Percentiles rank a stretch among this genome's conserved stretches.
These are phyloP conservation scores for Hylaea fasciaria DNA, from an alignment of 2,888 invertebrate genomes.

Conservation along the genomic window DNA sequence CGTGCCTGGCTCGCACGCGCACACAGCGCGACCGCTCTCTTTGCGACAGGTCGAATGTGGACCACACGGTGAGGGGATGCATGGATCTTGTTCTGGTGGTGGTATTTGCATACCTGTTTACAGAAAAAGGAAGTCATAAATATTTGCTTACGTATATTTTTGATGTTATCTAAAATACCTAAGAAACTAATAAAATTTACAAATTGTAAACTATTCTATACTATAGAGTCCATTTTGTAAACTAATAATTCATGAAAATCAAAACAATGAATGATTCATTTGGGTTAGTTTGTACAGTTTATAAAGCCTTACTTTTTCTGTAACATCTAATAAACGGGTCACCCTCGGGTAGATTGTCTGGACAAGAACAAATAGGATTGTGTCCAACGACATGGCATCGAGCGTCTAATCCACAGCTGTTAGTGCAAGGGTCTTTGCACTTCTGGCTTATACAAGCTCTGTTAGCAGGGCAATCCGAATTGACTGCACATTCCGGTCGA, in stretches of 20 bases:
- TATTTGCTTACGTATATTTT: neutral
- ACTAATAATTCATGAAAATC: too few relatives aligned
- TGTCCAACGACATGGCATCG: slow-evolving; percentile 92
- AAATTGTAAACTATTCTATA: too few relatives aligned
- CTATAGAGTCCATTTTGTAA: too few relatives aligned
- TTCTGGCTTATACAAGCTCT: slow-evolving; percentile 90
- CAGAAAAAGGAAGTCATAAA: neutral
- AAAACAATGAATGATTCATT: neutral
- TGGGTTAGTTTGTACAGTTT: neutral
- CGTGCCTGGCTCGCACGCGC: slow-evolving; percentile 89
- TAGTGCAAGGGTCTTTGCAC: slow-evolving; percentile 90
- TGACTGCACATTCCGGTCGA: slow-evolving; percentile 90
- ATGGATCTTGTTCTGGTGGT: slow-evolving; percentile 82
- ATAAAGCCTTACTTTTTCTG: slow-evolving; percentile 68
- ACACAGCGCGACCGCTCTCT: slow-evolving; percentile 87
- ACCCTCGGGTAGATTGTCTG: slow-evolving; percentile 87
- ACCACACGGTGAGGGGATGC: slow-evolving; percentile 89
- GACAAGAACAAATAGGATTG: slow-evolving; percentile 91
- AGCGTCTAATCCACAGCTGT: slow-evolving; percentile 91
- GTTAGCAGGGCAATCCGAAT: slow-evolving; percentile 89
- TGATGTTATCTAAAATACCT: neutral
- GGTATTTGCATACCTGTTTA: slow-evolving; percentile 56
- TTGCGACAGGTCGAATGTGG: slow-evolving; percentile 87
- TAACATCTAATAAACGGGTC: slow-evolving; percentile 91
- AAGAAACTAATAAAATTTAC: neutral